phyloP scores from a whole-genome alignment of 2,797 vertebrate species.

The Acropternis orthonyx region DNA sequence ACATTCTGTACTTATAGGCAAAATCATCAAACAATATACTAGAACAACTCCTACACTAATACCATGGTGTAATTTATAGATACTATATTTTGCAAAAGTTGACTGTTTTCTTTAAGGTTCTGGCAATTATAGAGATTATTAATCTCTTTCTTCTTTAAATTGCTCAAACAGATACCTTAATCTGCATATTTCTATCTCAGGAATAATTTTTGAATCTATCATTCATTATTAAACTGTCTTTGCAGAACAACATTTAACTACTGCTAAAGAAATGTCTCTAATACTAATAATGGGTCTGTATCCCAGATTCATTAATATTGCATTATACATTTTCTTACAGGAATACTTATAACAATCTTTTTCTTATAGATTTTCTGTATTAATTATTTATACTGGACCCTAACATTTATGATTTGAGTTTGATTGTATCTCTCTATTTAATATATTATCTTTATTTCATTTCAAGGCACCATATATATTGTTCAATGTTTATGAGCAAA shows the following conservation, averaged over 20 bases:
- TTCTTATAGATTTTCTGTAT: background rate
- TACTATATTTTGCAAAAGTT: background rate
- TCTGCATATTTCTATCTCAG: background rate
- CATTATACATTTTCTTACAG: background rate
- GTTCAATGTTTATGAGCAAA: background rate
- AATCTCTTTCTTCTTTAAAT: conserved; percentile 20
- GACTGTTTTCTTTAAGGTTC: conserved; percentile 25
- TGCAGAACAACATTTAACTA: background rate
- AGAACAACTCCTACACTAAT: background rate
- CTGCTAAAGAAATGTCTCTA: background rate
- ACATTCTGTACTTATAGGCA: background rate
- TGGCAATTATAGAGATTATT: conserved; percentile 34
- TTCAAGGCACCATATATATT: background rate
- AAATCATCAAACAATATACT: conserved; percentile 7
- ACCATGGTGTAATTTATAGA: background rate
- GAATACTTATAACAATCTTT: background rate
- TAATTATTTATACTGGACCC: background rate
- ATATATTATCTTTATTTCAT: background rate
- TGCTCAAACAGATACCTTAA: background rate
- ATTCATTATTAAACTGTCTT: conserved; percentile 10
- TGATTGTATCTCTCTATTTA: background rate
- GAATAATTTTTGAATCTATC: background rate
- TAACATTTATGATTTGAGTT: background rate
- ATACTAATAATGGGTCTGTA: background rate
- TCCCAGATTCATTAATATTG: background rate